Conservation (phyloP, 1,140 invertebrate genomes). For the Cyphomyrmex costatus region DNA sequence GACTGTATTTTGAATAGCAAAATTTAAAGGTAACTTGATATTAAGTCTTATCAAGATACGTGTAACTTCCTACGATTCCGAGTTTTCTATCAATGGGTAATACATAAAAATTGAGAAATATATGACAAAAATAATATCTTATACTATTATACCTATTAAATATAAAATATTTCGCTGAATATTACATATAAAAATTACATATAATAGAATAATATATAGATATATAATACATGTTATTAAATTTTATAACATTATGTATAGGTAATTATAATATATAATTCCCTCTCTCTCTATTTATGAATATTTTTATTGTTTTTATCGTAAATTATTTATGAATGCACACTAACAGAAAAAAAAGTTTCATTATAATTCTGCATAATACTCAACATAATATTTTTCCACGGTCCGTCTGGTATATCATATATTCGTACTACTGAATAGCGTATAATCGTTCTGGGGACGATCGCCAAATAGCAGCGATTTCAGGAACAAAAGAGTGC, state of each 20-base stretch:
- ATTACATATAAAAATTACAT: neutral
- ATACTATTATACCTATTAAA: neutral
- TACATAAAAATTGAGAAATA: neutral
- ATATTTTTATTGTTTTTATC: neutral
- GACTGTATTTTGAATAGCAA: slow-evolving; percentile 30
- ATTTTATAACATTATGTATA: slow-evolving; percentile 15
- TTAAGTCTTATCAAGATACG: slow-evolving; percentile 4
- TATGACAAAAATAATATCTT: neutral
- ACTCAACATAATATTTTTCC: neutral
- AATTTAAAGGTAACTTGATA: slow-evolving; percentile 8
- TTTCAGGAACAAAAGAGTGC: slow-evolving; percentile 42
- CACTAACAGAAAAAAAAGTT: neutral
- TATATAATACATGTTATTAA: neutral
- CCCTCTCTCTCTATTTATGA: neutral
- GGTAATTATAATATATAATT: neutral
- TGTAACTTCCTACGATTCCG: neutral
- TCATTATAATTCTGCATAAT: neutral
- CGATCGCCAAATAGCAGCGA: slow-evolving; percentile 30
- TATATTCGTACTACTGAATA: slow-evolving; percentile 10
- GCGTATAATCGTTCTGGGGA: slow-evolving; percentile 25
- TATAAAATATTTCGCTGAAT: neutral
- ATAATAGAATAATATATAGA: neutral
- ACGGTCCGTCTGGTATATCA: neutral
- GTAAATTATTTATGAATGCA: neutral
- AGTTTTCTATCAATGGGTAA: neutral